These are phyloP conservation scores for Lasioglossum leucozonium DNA, from an alignment of 2,888 invertebrate genomes.

Conservation along the genomic window DNA sequence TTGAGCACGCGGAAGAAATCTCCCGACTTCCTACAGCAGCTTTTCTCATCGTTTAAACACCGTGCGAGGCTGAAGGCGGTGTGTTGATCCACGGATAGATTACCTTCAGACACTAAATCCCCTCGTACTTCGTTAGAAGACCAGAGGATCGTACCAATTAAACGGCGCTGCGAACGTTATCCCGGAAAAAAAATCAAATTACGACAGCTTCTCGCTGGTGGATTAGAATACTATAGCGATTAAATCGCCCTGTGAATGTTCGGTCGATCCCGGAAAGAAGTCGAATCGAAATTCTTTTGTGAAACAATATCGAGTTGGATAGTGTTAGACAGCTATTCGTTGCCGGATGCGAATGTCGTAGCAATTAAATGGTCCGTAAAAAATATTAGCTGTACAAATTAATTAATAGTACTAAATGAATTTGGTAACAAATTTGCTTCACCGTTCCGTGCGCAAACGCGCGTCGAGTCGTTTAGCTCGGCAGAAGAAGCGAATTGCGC, in stretches of 20 bases:
- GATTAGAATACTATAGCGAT: background rate
- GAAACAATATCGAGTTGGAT: background rate
- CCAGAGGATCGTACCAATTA: background rate
- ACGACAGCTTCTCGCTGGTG: background rate
- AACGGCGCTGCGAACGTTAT: background rate
- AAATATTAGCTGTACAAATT: no score
- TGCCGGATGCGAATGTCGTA: no score
- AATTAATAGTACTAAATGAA: no score
- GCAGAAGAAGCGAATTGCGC: slow-evolving; percentile 17
- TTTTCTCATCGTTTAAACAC: slow-evolving; percentile 39
- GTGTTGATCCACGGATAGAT: background rate
- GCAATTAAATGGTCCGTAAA: no score
- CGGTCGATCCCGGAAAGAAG: background rate
- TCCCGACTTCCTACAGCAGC: slow-evolving; percentile 48
- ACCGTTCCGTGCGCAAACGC: background rate
- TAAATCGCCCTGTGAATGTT: background rate
- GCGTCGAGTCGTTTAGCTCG: background rate
- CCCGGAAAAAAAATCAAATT: background rate
- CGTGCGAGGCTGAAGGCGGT: background rate
- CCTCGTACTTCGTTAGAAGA: background rate
- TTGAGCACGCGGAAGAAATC: slow-evolving; percentile 54
- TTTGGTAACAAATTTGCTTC: background rate
- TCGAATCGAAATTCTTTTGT: background rate
- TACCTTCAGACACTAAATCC: background rate
- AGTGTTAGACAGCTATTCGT: no score